Percentiles rank a stretch among this genome's conserved stretches.
Evolutionary conservation across 2,888 invertebrate species (phyloP).

Genomic region (Sclerodermus sp.): DNA sequence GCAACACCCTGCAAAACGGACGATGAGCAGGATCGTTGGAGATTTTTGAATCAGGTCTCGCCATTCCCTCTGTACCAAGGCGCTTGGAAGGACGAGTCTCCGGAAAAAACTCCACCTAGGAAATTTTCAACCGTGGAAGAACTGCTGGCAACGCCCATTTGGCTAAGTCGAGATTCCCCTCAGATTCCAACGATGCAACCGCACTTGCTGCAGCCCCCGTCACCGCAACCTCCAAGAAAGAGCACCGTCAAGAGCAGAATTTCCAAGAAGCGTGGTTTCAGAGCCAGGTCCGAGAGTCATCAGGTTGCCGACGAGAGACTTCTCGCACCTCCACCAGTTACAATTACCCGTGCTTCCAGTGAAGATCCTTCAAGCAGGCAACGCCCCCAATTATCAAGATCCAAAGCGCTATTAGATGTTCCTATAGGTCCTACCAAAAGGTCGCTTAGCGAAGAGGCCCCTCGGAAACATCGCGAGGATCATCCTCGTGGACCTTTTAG

Average conservation of each 20-base stretch:
- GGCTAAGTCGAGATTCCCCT: slow-evolving; percentile 30
- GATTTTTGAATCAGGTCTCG: slow-evolving; percentile 49
- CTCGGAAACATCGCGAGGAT: slow-evolving; percentile 38
- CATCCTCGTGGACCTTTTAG: slow-evolving; percentile 42
- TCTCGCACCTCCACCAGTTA: slow-evolving; percentile 30
- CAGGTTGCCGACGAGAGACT: slow-evolving; percentile 26
- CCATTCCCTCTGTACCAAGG: slow-evolving; percentile 55
- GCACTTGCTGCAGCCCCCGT: slow-evolving; percentile 20
- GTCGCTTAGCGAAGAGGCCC: slow-evolving; percentile 53
- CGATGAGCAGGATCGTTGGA: slow-evolving; percentile 49
- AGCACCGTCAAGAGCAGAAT: slow-evolving; percentile 27
- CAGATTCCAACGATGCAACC: slow-evolving; percentile 27
- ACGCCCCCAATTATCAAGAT: slow-evolving; percentile 45
- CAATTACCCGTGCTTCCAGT: slow-evolving; percentile 41
- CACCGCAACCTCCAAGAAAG: slow-evolving; percentile 34
- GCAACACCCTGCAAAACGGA: slow-evolving; percentile 30
- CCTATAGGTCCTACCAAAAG: slow-evolving; percentile 46
- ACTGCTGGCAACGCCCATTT: slow-evolving; percentile 39
- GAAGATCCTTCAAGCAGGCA: slow-evolving; percentile 43
- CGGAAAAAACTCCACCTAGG: slow-evolving; percentile 43
- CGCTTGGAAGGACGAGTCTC: slow-evolving; percentile 52
- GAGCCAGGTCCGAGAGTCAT: slow-evolving; percentile 40
- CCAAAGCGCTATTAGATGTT: slow-evolving; percentile 49
- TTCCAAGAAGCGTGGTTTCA: slow-evolving; percentile 33
- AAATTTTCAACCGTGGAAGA: slow-evolving; percentile 30